Conservation (phyloP, 2,113 vertebrate species). For the Channa argus region DNA sequence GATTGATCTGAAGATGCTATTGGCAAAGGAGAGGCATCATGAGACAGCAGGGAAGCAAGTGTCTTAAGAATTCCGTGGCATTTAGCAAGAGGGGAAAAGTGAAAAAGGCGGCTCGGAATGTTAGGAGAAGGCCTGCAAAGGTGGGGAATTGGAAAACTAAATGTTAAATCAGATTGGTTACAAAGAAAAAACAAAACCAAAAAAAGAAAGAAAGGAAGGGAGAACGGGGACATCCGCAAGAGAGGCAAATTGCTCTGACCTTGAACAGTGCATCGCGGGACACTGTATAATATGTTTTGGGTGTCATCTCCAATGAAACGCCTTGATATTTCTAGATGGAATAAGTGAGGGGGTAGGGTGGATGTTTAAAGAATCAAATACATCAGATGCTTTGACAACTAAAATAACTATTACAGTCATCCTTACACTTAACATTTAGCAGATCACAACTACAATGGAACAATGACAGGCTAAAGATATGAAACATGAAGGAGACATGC, state of each 20-base stretch:
- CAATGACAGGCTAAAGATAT: conserved; percentile 51
- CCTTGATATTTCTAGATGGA: conserved; percentile 88
- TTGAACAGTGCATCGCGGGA: conserved; percentile 87
- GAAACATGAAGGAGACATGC: conserved; percentile 68
- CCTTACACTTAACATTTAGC: conserved; percentile 64
- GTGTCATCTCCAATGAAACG: conserved; percentile 88
- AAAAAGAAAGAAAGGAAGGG: conserved; percentile 51
- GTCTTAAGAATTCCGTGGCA: conserved; percentile 53
- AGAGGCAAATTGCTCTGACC: conserved; percentile 85
- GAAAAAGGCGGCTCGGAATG: conserved; percentile 49
- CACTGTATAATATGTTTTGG: conserved; percentile 88
- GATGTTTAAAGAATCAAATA: conserved; percentile 80
- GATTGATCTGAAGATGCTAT: conserved; percentile 64
- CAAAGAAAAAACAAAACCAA: conserved; percentile 33
- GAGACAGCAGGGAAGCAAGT: conserved; percentile 52
- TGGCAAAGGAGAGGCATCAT: conserved; percentile 44
- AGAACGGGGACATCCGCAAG: conserved; percentile 72
- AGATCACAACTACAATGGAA: conserved; percentile 59
- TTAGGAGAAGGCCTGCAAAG: conserved; percentile 68
- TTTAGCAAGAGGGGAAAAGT: conserved; percentile 41
- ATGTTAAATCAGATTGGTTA: conserved; percentile 62
- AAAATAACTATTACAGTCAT: conserved; percentile 68
- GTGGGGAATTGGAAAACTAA: conserved; percentile 49
- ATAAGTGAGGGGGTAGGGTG: conserved; percentile 80
- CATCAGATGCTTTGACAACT: conserved; percentile 75